Conservation (phyloP, 1,140 invertebrate species). For the Zaprionus vittiger region DNA sequence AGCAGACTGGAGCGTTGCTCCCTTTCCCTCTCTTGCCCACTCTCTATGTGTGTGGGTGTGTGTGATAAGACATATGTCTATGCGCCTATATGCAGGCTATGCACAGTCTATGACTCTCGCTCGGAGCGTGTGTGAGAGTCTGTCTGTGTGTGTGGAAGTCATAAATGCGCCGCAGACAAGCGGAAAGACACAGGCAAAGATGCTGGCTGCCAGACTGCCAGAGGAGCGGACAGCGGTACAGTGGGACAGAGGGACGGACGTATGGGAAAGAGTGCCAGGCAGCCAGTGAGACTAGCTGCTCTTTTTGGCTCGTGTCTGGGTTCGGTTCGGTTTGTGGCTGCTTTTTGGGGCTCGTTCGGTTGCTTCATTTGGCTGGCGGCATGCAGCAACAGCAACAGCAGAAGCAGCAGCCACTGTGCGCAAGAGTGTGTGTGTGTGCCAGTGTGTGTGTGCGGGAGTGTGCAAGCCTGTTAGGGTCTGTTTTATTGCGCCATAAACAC, state of each 20-base stretch:
- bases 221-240: conserved; percentile 4
- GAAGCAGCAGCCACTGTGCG: conserved; percentile 40
- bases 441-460: conserved; percentile 36
- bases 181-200: conserved; percentile 67
- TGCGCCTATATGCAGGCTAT: conserved; percentile 75
- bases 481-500: conserved; percentile 82
- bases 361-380: conserved; percentile 74
- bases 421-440: conserved; percentile 24
- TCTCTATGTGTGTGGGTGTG: conserved; percentile 39
- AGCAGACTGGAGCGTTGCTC: conserved; percentile 46
- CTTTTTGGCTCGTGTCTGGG: conserved; percentile 38
- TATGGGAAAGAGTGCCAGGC: conserved; percentile 4
- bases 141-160: conserved; percentile 53
- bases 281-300: conserved; percentile 16
- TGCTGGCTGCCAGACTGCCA: conserved; percentile 68
- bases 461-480: conserved; percentile 73
- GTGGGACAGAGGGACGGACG: conserved; percentile 3
- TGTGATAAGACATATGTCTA: conserved; percentile 75
- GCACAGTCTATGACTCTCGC: conserved; percentile 26
- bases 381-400: conserved; percentile 53
- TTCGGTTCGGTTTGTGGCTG: conserved; percentile 10
- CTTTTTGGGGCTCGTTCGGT: conserved; percentile 49
- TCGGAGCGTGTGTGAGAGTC: neutral
- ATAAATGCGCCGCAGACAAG: conserved; percentile 79
- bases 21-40: neutral